Base-by-base conservation (phyloP, 2,113 vertebrate genomes). In the Eupsittula cactorum region DNA sequence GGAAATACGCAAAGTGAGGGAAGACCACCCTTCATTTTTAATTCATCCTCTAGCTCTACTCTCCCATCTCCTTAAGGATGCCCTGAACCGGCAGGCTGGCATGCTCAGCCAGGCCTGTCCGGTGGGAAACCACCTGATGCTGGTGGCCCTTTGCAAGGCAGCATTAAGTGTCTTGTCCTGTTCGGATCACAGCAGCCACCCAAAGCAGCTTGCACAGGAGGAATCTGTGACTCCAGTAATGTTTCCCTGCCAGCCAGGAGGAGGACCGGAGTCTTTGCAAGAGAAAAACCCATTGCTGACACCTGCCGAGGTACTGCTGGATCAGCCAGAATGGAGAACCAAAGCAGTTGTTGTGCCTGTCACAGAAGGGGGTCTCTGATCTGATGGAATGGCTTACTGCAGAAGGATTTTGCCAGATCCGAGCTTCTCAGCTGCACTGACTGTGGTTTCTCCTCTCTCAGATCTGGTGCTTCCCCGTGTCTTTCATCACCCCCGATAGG, bases 311-410 rank as follows among this genome's bases (percentile, higher is more conserved):
- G 47, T 60, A 29, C 55, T 1, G 1, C 17, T 60, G 65, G 47
- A 24, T 76, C 24, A 13, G 71, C 39, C 67, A 31, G 20, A 75
- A 41, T 0, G 0, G n/a, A 70, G 60, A 59, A 27, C 0, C 0
- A 1, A 59, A 60, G 23, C 27, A 50, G 4, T 44, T 13, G 11
- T 81, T 59, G 37, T 84, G 52, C 31, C 17, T 1, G 1, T 77
- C 1, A 1, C 23, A 3, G 17, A 5, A 67, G 24, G 9, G 8
- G 16, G 11, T 60, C 33, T 71, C 41, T 65, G 41, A 53, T 53
- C 39, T 89, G 65, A 55, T 57, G 67, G 14, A 65, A 68, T 25
- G 27, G 13, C 12, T 75, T 74, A 11, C 20, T 62, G 9, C 35
- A 8, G 1, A 2, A 0, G 0, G 42, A 10, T 47, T 80, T 90